A percentile compares a stretch with the other conserved stretches of the same genome.
Evolutionary conservation across 2,888 invertebrate species (phyloP).

Genomic region (Malthinus seriepunctatus): DNA sequence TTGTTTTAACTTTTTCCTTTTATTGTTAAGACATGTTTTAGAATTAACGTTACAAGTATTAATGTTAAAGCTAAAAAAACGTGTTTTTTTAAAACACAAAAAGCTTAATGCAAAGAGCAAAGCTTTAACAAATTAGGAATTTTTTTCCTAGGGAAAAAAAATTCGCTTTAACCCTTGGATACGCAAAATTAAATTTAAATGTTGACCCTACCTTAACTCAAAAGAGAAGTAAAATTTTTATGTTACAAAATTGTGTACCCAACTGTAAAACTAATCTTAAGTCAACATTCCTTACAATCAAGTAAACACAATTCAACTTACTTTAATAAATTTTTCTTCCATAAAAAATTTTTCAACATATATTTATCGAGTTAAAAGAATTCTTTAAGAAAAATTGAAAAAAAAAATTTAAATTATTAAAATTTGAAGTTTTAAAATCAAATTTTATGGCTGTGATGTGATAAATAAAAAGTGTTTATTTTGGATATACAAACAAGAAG

Average conservation of each 20-base stretch:
- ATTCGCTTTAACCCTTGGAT: not conserved
- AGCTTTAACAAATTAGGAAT: too few relatives aligned
- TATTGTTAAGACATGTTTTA: too few relatives aligned
- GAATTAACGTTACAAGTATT: not conserved
- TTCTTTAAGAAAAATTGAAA: too few relatives aligned
- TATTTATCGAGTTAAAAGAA: not conserved
- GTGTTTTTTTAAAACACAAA: too few relatives aligned
- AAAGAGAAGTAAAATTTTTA: not conserved
- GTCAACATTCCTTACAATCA: slow-evolving; percentile 10
- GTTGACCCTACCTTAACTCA: not conserved
- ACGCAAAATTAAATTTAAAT: slow-evolving; percentile 1
- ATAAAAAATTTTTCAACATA: not conserved
- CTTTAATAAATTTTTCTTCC: not conserved
- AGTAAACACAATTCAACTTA: slow-evolving; percentile 7
- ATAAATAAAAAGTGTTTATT: too few relatives aligned
- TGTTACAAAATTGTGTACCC: slow-evolving; percentile 7
- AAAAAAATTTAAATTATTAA: too few relatives aligned
- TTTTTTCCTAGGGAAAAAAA: not conserved
- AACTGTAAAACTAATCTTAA: slow-evolving; percentile 7
- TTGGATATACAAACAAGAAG: too few relatives aligned
- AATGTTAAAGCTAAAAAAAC: too few relatives aligned
- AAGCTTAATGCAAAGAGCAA: too few relatives aligned
- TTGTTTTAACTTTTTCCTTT: too few relatives aligned
- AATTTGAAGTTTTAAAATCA: too few relatives aligned
- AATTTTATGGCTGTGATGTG: too few relatives aligned